Evolutionary conservation across 2,888 invertebrate genomes (phyloP).

Genomic region (Eilema griseolum): DNA sequence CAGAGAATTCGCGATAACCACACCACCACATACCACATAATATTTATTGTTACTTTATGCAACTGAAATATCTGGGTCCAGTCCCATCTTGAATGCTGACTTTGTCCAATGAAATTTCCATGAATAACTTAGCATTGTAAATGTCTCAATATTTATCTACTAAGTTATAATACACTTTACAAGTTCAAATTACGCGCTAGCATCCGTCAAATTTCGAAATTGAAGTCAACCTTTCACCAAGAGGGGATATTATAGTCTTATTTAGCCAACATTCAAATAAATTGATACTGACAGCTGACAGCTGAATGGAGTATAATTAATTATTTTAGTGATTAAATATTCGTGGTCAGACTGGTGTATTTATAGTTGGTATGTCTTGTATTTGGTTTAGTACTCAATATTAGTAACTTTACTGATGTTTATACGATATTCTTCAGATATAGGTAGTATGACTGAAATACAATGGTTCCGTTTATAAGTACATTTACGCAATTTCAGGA

Average conservation of each 20-base stretch:
- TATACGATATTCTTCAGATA: too few relatives aligned
- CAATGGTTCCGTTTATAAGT: too few relatives aligned
- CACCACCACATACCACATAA: too few relatives aligned
- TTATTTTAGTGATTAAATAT: not conserved
- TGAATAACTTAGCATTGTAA: not conserved
- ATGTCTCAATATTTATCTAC: not conserved
- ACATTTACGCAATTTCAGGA: too few relatives aligned
- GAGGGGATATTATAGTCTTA: not conserved
- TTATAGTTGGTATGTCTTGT: not conserved
- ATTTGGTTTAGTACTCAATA: not conserved
- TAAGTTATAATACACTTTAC: not conserved
- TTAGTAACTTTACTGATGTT: not conserved
- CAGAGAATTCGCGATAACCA: too few relatives aligned
- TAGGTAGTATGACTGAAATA: too few relatives aligned
- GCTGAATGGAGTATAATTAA: not conserved
- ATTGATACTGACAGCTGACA: not conserved
- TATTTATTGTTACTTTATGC: too few relatives aligned
- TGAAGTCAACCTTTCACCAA: not conserved
- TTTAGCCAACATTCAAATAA: not conserved
- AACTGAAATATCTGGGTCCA: too few relatives aligned
- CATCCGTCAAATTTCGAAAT: conserved; percentile 1
- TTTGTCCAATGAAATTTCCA: not conserved
- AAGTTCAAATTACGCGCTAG: not conserved
- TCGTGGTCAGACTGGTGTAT: not conserved
- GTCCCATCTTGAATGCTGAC: not conserved